phyloP scores from a whole-genome alignment of 2,797 vertebrate species.

The Malacoraja senta region DNA sequence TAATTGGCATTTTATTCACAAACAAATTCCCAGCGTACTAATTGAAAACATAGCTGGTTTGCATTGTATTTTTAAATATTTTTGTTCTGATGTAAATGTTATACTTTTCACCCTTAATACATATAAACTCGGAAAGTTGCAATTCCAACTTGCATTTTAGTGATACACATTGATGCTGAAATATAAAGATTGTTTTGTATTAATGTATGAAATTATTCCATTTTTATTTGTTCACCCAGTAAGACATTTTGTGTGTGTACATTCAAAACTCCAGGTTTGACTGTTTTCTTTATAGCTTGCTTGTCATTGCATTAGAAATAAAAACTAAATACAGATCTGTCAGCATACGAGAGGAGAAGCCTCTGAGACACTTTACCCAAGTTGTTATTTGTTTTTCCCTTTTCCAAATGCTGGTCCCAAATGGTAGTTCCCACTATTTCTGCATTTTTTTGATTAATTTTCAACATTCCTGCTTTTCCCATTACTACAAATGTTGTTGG shows the following conservation, averaged over 20 bases:
- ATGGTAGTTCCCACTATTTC: background rate
- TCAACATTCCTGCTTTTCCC: no score
- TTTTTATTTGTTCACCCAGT: background rate
- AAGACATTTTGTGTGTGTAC: background rate
- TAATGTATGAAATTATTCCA: background rate
- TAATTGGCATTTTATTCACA: conserved; percentile 1
- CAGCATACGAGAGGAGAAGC: background rate
- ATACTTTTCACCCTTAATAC: no score
- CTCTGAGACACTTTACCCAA: background rate
- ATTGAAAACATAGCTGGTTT: background rate
- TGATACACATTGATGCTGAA: background rate
- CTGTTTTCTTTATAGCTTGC: background rate
- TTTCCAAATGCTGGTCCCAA: background rate
- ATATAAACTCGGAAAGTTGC: background rate
- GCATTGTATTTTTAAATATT: background rate
- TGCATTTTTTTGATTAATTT: background rate
- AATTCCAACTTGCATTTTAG: conserved; percentile 2
- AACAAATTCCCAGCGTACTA: background rate
- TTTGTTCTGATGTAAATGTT: background rate
- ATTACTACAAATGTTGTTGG: no score
- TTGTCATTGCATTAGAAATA: background rate
- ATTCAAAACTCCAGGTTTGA: background rate
- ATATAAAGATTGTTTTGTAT: conserved; percentile 16
- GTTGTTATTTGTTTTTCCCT: background rate
- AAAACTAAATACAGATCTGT: background rate